Evolutionary conservation across 2,888 invertebrate species (phyloP), one percentile per base, ranked within the genome.

Genomic region (Camponotus fellah): DNA sequence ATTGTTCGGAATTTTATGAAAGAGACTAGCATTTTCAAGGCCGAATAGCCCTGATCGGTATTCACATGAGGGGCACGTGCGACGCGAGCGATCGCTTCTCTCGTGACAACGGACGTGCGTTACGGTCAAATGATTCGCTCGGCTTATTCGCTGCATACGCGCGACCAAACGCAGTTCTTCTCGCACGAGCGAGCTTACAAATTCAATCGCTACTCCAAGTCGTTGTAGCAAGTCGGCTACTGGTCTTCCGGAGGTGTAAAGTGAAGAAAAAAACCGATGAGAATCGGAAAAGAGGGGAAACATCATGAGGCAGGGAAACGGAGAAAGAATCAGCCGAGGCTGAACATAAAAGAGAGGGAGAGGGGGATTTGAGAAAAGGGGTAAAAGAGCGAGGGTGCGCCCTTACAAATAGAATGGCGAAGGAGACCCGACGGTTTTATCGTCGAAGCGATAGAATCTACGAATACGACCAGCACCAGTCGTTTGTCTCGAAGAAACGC

Each of bases 181-280:
- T 76, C 85, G 86, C 87, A 86, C 88, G 89, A 83, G 17, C 86
- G 83, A 90, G 90, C 89, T 90, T 91, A 91, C 91, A 92, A 92
- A 92, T 92, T 89, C 89, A 89, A 93, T 92, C 90, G 87, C 26
- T 34, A 12, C 69, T 86, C 86, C 86, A 74, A 75, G 65, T 75
- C 82, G 83, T 80, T 79, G 79, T 82, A 77, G 84, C 76, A 82
- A 82, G 74, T 80, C 82, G 75, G 81, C 34, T 37, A 69, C 58
- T 68, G 69, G 65, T 64, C 62, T 64, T 79, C 58, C 8, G 26
- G 34, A 79, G 43, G 71, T 58, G 71, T 34, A 71, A 46, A 56
- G 34, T 37, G 17, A 43, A 83, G 53, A 58, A 65, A 62, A 17
- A 60, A 60, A 14, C 34, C 64, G 60, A 62, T n/a, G 46, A 32